A percentile compares a stretch with the other conserved stretches of the same genome.
Conservation (phyloP, 2,113 vertebrate genomes). For the Zeus faber region DNA sequence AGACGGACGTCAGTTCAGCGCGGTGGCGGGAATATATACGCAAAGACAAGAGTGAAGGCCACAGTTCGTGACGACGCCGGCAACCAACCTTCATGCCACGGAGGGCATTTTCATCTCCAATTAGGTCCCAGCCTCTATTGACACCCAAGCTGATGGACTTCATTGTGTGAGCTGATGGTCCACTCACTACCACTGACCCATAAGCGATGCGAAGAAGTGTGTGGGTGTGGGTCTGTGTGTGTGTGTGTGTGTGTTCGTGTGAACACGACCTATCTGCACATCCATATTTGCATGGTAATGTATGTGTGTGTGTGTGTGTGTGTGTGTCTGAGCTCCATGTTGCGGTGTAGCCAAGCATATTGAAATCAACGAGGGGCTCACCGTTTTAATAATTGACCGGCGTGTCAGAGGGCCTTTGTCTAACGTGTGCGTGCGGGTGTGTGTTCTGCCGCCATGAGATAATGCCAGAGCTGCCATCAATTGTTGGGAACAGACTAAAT, state of each 20-base stretch:
- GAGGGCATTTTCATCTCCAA: conserved; percentile 8
- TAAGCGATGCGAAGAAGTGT: background rate
- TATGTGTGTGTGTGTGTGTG: background rate
- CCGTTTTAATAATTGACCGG: conserved; percentile 6
- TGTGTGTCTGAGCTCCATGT: too few species aligned
- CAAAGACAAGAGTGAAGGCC: background rate
- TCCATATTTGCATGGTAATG: background rate
- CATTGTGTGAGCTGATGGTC: conserved; percentile 17
- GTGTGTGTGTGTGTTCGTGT: too few species aligned
- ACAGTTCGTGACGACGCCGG: background rate
- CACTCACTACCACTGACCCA: conserved; percentile 1
- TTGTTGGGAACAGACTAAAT: too few species aligned
- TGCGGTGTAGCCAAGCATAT: background rate
- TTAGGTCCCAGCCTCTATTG: conserved; percentile 15
- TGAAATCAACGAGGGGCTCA: background rate
- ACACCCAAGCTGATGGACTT: conserved; percentile 19
- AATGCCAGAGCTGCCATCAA: background rate
- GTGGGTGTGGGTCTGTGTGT: too few species aligned
- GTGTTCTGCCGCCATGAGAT: conserved; percentile 3
- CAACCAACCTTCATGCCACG: too few species aligned
- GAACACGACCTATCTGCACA: background rate
- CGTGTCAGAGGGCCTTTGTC: background rate
- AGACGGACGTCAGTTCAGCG: too few species aligned
- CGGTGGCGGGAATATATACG: too few species aligned
- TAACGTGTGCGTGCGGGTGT: background rate